Evolutionary conservation across 2,888 invertebrate species (phyloP), one percentile per base, ranked within the genome.

Genomic region (Bombylius major): DNA sequence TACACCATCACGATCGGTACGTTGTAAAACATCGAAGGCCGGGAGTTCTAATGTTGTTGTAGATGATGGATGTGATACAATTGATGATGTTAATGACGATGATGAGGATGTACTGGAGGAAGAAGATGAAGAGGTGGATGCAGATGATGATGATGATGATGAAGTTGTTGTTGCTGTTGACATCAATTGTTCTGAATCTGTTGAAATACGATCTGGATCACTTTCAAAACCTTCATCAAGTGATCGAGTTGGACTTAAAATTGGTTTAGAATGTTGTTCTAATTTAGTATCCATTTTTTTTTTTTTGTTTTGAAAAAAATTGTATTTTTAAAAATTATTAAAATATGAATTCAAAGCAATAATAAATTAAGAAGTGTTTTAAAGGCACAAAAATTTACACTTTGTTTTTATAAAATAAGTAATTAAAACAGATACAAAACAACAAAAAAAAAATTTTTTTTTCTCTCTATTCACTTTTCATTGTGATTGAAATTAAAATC

Each of bases 221-320:
- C 74, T 74, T 71, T 75, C 74, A 63, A 75, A 75, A 65, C 74
- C 74, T 69, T 75, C 74, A 59, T 75, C 74, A 58, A 75, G 70
- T 62, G 74, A 75, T 68, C 74, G 68, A 60, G 73, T 74, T 63
- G 74, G 73, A 65, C 74, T 74, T 59, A 75, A 68, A 63, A 73
- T 73, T 59, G 73, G 73, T 62, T 74, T 74, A 54, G 70, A 70
- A 62, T 70, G 70, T 59, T 68, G 68, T 64, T 73, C 73, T 62
- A 70, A 63, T 69, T 72, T 72, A 58, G 67, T 62, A 58, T 64
- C 63, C 63, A 65, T 65, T 58, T 11, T 55, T 54, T n/a, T 9
- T 13, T 36, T 12, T 42, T 44, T 33, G 9, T 5, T 49, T 36
- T 48, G n/a, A 32, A 14, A 34, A 9, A 8, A 5, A 23, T 39